Conservation (phyloP, 2,888 invertebrate species). For the Synergus japonicus region DNA sequence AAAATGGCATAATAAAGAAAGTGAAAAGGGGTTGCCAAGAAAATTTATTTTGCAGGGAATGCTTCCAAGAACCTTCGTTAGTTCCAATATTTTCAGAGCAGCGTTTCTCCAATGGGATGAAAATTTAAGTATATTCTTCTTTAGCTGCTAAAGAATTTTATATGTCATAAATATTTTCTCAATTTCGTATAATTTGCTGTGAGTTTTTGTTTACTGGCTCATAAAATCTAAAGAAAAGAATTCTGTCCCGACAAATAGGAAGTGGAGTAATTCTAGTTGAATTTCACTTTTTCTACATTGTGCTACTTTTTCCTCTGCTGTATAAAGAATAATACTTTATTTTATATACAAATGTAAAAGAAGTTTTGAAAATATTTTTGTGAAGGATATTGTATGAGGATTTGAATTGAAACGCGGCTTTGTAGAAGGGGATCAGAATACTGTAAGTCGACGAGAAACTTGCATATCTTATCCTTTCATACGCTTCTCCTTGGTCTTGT, state of each 20-base stretch:
- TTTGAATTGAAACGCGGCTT: not conserved
- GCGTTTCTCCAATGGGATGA: not conserved
- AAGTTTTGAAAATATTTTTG: not conserved
- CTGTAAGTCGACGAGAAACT: not conserved
- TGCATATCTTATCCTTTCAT: not conserved
- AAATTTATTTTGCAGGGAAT: not conserved
- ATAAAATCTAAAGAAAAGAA: no score
- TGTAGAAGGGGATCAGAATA: not conserved
- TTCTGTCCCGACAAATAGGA: no score
- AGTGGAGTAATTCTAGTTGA: not conserved
- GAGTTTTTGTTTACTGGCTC: no score
- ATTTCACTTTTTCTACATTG: not conserved
- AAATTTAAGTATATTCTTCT: not conserved
- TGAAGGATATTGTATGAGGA: not conserved
- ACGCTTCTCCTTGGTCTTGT: not conserved
- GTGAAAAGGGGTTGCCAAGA: not conserved
- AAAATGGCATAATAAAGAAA: constrained; percentile 2
- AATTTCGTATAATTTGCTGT: no score
- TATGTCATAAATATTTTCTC: no score
- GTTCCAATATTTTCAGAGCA: not conserved
- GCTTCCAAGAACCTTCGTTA: not conserved
- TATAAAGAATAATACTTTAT: not conserved
- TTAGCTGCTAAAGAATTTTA: no score
- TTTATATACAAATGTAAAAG: not conserved
- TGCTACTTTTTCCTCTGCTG: not conserved